These are phyloP conservation scores for Cossypha dichroa DNA, from an alignment of 2,797 vertebrate species.

Conservation along the genomic window DNA sequence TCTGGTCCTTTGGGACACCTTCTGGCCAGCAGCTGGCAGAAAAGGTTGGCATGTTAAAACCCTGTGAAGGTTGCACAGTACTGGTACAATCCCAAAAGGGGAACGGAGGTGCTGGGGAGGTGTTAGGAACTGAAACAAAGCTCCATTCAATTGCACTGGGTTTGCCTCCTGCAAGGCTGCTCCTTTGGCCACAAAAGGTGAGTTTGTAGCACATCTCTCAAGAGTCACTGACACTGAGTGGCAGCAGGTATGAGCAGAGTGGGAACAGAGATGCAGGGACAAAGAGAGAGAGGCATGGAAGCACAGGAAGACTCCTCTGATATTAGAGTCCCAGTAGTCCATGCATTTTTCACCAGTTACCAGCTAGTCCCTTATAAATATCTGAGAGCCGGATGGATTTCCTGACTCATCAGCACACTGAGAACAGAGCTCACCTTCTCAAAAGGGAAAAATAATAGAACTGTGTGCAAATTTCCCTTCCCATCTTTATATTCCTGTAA, in stretches of 20 bases:
- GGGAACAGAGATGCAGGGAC: neutral
- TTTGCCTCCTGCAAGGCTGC: neutral
- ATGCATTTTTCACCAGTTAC: slow-evolving; percentile 61
- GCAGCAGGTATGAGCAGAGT: neutral
- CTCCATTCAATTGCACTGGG: neutral
- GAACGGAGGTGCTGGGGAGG: neutral
- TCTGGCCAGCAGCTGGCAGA: slow-evolving; percentile 38
- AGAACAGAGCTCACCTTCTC: slow-evolving; percentile 61
- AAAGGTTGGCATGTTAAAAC: slow-evolving; percentile 18
- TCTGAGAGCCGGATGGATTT: slow-evolving; percentile 59
- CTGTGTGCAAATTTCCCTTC: slow-evolving; percentile 47
- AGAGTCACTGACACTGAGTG: neutral
- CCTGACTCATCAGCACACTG: slow-evolving; percentile 37
- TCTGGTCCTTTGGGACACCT: slow-evolving; percentile 21
- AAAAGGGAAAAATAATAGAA: slow-evolving; percentile 62
- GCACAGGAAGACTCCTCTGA: slow-evolving; percentile 15
- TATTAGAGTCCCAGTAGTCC: slow-evolving; percentile 42
- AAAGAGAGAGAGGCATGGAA: neutral
- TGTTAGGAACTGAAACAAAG: neutral
- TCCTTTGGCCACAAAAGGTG: neutral
- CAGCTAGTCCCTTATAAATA: slow-evolving; percentile 66
- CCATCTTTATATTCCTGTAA: slow-evolving; percentile 62
- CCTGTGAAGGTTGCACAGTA: neutral
- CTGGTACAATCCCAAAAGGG: neutral
- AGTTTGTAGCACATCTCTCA: neutral